Evolutionary conservation across 2,797 vertebrate species (phyloP).

Genomic region (Ptychobarbus kaznakovi): DNA sequence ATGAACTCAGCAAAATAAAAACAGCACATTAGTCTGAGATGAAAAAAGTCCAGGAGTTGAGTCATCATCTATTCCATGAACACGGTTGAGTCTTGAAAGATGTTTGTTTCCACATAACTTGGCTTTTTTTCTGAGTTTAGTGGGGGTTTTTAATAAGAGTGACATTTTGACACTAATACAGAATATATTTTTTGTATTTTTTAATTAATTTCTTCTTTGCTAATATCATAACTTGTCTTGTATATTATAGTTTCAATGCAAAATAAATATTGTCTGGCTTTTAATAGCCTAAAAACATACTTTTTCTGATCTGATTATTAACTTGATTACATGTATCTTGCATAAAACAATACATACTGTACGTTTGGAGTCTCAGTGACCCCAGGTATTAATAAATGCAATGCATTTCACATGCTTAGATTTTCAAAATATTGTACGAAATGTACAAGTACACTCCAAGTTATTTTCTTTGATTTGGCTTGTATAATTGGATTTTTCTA

Average conservation of each 20-base stretch:
- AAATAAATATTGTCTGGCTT: not conserved
- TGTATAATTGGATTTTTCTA: not conserved
- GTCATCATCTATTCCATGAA: not conserved
- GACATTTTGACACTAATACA: not conserved
- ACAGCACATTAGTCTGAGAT: constrained; percentile 4
- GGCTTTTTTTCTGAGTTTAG: not conserved
- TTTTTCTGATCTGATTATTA: not conserved
- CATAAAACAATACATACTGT: not conserved
- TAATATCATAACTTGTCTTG: not conserved
- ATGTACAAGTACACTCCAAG: not conserved
- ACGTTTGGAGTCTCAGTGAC: not conserved
- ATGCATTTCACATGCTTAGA: not conserved
- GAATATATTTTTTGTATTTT: not conserved
- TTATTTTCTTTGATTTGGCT: not conserved
- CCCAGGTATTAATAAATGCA: not conserved
- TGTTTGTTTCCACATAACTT: not conserved
- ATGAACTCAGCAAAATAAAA: constrained; percentile 33
- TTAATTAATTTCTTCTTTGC: not conserved
- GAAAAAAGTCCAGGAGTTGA: not conserved
- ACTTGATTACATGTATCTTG: not conserved
- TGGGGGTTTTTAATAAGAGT: not conserved
- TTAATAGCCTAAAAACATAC: not conserved
- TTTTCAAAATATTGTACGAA: not conserved
- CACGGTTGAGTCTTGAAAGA: not conserved
- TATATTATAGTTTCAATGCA: not conserved